These are phyloP conservation scores for Chironomus tentans DNA, from an alignment of 2,888 invertebrate genomes.

Conservation along the genomic window DNA sequence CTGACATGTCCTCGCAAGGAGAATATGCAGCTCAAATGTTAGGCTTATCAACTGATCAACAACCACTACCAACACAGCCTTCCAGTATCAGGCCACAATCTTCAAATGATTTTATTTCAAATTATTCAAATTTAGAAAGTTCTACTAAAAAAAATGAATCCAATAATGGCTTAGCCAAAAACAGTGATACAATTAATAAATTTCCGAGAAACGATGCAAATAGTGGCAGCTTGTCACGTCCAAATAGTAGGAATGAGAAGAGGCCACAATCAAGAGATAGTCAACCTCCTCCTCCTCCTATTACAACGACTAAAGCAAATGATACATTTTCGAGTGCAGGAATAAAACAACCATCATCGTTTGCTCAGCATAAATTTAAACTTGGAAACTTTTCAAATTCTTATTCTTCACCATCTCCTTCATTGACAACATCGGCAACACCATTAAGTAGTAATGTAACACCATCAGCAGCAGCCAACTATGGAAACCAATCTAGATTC, in stretches of 20 bases:
- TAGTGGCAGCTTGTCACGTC: slow-evolving; percentile 27
- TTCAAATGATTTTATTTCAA: slow-evolving; percentile 33
- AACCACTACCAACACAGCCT: background rate
- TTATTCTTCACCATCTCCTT: slow-evolving; percentile 20
- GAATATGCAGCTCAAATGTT: slow-evolving; percentile 88
- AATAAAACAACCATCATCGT: slow-evolving; percentile 36
- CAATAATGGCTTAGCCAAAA: slow-evolving; percentile 21
- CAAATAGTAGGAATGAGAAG: slow-evolving; percentile 35
- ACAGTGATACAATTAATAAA: slow-evolving; percentile 11
- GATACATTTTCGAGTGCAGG: background rate
- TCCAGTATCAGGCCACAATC: background rate
- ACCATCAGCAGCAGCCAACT: slow-evolving; percentile 27
- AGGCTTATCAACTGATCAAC: slow-evolving; percentile 56
- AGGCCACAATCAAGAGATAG: slow-evolving; percentile 39
- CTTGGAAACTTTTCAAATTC: slow-evolving; percentile 31
- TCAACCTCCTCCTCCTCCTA: background rate
- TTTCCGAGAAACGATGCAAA: slow-evolving; percentile 4
- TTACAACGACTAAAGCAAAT: background rate
- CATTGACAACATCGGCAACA: slow-evolving; percentile 27
- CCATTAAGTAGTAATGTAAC: slow-evolving; percentile 26
- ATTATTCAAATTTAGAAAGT: slow-evolving; percentile 27
- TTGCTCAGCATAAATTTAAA: slow-evolving; percentile 42
- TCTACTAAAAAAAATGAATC: slow-evolving; percentile 18
- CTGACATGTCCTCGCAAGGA: slow-evolving; percentile 81
- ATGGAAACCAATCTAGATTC: slow-evolving; percentile 22